Conservation (phyloP, 1,140 invertebrate genomes). For the Penaeus chinensis region DNA sequence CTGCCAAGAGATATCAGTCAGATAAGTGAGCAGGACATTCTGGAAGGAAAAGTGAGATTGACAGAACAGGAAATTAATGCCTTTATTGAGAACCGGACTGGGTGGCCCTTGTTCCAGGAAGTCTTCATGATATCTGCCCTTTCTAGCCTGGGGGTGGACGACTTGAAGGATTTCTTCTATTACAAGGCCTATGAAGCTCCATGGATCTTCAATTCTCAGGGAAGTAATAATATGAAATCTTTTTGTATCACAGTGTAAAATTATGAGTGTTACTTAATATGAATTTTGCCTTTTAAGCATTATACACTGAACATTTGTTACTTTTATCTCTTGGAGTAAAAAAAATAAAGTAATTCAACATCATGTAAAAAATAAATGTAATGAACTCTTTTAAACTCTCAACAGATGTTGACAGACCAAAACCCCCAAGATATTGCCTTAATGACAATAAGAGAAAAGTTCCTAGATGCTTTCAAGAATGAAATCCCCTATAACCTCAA, state of each 20-base stretch:
- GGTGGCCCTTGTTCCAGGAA: conserved; percentile 82
- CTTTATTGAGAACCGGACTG: conserved; percentile 67
- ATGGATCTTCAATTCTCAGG: conserved; percentile 53
- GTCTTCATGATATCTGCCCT: conserved; percentile 92
- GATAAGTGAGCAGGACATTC: conserved; percentile 66
- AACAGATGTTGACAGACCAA: conserved; percentile 78
- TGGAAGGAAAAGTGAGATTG: conserved; percentile 44
- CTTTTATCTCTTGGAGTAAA: background rate
- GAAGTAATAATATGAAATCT: conserved; percentile 13
- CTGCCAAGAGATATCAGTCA: background rate
- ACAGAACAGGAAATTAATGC: conserved; percentile 54
- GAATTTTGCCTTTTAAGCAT: conserved; percentile 71
- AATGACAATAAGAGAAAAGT: conserved; percentile 80
- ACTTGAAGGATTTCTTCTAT: conserved; percentile 76
- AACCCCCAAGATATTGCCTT: conserved; percentile 76
- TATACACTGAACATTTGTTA: background rate
- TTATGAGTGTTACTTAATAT: background rate
- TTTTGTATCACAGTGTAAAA: conserved; percentile 62
- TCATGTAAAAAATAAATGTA: conserved; percentile 76
- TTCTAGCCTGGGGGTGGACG: conserved; percentile 79
- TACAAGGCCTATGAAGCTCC: conserved; percentile 29
- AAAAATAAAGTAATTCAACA: background rate
- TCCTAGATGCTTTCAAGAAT: conserved; percentile 82
- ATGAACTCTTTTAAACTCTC: conserved; percentile 77
- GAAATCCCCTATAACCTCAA: conserved; percentile 85